Percentiles rank a stretch among this genome's conserved stretches.
Evolutionary conservation across 2,797 vertebrate genomes (phyloP).

Genomic region (Thripadectes ignobilis): DNA sequence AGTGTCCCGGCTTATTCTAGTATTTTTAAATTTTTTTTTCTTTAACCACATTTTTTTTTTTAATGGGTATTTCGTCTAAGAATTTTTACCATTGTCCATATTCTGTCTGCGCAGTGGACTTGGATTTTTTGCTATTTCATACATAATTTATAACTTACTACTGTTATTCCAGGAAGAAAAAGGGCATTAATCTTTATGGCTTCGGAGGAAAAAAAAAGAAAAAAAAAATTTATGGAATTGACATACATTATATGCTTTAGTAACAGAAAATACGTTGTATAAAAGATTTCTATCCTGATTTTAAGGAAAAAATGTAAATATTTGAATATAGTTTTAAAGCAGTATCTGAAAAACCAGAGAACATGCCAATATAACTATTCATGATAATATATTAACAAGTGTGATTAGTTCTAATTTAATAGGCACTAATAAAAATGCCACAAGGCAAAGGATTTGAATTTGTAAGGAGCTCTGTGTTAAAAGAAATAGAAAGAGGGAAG

Average conservation of each 20-base stretch:
- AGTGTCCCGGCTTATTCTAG: background rate
- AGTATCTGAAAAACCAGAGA: background rate
- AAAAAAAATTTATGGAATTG: background rate
- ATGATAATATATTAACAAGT: background rate
- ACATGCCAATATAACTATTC: background rate
- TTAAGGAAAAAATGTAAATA: background rate
- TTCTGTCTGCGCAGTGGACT: background rate
- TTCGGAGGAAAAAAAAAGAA: background rate
- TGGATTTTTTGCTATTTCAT: background rate
- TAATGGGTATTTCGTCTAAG: background rate
- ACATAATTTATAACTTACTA: background rate
- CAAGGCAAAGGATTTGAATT: background rate
- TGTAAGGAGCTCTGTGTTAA: background rate
- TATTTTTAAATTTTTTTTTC: background rate
- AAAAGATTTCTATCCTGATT: background rate
- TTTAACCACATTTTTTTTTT: rapidly evolving
- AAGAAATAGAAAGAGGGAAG: background rate
- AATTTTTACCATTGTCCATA: background rate
- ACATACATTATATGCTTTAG: background rate
- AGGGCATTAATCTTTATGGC: background rate
- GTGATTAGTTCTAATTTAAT: background rate
- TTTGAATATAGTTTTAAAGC: background rate
- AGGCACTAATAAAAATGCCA: background rate
- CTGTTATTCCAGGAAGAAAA: background rate
- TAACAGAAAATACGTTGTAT: background rate